Conservation (phyloP, 2,797 vertebrate genomes). For the Chaetophractus vellerosus region DNA sequence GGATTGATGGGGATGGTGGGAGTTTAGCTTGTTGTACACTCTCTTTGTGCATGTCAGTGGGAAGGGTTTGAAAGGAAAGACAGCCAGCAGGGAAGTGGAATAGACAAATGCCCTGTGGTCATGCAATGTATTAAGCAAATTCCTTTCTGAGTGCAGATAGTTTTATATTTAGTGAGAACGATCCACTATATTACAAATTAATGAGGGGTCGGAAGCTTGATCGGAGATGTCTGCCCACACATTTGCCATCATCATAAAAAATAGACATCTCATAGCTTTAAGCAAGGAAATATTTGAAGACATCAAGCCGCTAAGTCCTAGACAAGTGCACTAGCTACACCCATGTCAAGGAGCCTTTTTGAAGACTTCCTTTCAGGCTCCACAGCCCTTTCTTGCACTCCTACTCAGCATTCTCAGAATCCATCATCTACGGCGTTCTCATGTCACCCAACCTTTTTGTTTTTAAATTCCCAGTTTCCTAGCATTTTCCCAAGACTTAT, state of each 20-base stretch:
- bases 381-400: constrained; percentile 55
- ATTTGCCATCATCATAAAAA: constrained; percentile 62
- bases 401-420: constrained; percentile 56
- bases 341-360: constrained; percentile 73
- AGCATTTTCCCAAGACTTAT: constrained; percentile 75
- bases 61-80: constrained; percentile 59
- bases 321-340: constrained; percentile 68
- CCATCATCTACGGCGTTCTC: constrained; percentile 50
- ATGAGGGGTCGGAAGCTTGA: constrained; percentile 54
- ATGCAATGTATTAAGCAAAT: constrained; percentile 58
- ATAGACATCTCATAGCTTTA: neutral
- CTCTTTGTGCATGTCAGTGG: neutral
- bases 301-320: neutral
- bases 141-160: constrained; percentile 65
- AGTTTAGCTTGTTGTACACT: neutral
- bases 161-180: constrained; percentile 69
- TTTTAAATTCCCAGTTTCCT: constrained; percentile 78
- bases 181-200: constrained; percentile 71
- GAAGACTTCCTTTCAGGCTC: constrained; percentile 82
- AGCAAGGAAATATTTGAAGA: constrained; percentile 31
- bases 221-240: constrained; percentile 58
- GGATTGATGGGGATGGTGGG: neutral
- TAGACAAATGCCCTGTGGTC: constrained; percentile 57
- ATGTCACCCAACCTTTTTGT: constrained; percentile 76
- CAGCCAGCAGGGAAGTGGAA: neutral